phyloP scores from a whole-genome alignment of 2,797 vertebrate genomes.

The Carcharodon carcharias region DNA sequence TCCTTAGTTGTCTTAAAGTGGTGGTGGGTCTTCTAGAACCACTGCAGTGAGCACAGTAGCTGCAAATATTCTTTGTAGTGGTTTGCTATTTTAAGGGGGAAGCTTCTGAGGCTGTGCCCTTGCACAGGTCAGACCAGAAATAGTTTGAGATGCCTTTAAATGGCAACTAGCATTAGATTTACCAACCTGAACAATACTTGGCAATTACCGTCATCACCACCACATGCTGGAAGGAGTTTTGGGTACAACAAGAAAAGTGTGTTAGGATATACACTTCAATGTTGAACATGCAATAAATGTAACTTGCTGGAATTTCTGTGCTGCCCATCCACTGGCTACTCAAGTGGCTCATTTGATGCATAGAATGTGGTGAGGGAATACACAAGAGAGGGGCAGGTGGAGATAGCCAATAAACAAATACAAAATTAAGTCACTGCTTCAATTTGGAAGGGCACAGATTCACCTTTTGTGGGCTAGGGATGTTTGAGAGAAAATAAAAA shows the following conservation, averaged over 20 bases:
- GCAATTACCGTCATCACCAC: too few relatives aligned
- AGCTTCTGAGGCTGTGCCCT: background rate
- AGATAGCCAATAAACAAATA: background rate
- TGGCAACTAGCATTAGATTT: background rate
- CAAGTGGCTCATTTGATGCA: background rate
- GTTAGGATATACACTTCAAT: background rate
- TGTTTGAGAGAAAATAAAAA: background rate
- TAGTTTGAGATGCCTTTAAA: background rate
- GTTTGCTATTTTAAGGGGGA: background rate
- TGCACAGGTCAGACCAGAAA: background rate
- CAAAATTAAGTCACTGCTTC: background rate
- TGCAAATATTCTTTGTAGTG: background rate
- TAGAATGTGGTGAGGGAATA: background rate
- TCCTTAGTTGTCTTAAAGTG: background rate
- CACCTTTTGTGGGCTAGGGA: background rate
- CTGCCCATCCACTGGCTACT: background rate
- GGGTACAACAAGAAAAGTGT: background rate
- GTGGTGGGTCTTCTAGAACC: background rate
- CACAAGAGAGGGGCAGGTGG: background rate
- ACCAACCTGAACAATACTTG: background rate
- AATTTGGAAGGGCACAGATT: background rate
- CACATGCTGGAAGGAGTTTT: background rate
- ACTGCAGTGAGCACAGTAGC: background rate
- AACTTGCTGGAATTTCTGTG: background rate
- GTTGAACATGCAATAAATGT: background rate